Percentiles rank a stretch among this genome's conserved stretches.
phyloP scores from a whole-genome alignment of 2,797 vertebrate species.

The Tiaroga cobitis region DNA sequence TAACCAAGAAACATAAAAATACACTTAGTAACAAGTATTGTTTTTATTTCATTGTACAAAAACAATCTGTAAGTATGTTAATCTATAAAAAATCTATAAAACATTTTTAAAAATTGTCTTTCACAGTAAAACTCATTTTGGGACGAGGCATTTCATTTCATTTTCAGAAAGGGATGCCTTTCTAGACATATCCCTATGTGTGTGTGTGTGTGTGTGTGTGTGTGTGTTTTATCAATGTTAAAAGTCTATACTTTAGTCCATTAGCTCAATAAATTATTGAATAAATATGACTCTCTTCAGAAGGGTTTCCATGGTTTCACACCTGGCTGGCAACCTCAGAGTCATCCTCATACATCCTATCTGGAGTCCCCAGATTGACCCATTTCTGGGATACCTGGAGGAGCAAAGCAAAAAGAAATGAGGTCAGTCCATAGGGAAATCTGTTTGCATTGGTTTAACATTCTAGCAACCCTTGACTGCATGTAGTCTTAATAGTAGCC shows the following conservation, averaged over 20 bases:
- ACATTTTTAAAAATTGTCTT: conserved; percentile 19
- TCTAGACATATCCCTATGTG: conserved; percentile 4
- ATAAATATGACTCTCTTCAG: conserved; percentile 67
- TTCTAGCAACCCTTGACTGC: neutral
- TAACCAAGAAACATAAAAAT: conserved; percentile 11
- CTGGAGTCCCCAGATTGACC: conserved; percentile 73
- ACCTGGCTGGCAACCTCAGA: conserved; percentile 85
- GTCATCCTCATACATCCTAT: conserved; percentile 82
- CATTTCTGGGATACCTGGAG: conserved; percentile 76
- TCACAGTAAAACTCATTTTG: conserved; percentile 50
- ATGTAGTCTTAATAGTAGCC: conserved; percentile 1
- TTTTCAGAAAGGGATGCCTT: neutral
- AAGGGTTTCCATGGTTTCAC: conserved; percentile 62
- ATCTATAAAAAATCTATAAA: conserved; percentile 31
- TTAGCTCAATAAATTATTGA: conserved; percentile 72
- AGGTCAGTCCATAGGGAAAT: conserved; percentile 15
- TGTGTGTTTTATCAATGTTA: neutral
- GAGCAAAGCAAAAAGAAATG: conserved; percentile 31
- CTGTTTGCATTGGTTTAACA: neutral
- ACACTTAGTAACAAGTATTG: conserved; percentile 43
- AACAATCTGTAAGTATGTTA: conserved; percentile 7
- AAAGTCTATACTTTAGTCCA: conserved; percentile 37
- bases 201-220: neutral
- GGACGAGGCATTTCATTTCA: conserved; percentile 1
- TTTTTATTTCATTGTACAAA: conserved; percentile 31